phyloP scores from a whole-genome alignment of 2,888 invertebrate species.

The Melanargia galathea region DNA sequence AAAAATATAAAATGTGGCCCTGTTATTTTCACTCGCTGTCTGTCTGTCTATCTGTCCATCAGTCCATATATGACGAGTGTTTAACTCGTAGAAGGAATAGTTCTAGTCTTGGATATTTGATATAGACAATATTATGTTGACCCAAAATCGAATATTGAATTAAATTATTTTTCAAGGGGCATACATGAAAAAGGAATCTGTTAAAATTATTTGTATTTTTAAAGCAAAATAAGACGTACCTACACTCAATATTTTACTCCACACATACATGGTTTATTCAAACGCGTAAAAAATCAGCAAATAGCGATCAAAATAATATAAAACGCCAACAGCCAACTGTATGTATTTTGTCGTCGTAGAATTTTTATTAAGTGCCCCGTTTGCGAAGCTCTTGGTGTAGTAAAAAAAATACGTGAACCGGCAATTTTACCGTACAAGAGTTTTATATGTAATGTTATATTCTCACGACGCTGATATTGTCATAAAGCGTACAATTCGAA shows the following conservation, averaged over 20 bases:
- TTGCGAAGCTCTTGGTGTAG: conserved; percentile 52
- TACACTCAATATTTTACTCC: background rate
- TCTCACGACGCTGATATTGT: conserved; percentile 54
- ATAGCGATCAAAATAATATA: conserved; percentile 48
- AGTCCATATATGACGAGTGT: too few species aligned
- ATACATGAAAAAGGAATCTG: too few species aligned
- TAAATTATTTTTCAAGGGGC: too few species aligned
- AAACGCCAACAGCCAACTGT: conserved; percentile 52
- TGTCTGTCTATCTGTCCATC: too few species aligned
- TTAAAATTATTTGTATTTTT: too few species aligned
- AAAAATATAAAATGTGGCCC: too few species aligned
- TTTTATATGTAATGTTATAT: conserved; percentile 58
- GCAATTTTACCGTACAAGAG: conserved; percentile 59
- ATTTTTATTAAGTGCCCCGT: conserved; percentile 62
- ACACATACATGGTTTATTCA: background rate
- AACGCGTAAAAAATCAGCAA: conserved; percentile 31
- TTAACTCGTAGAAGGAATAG: too few species aligned
- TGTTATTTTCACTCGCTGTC: too few species aligned
- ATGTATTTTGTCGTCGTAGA: conserved; percentile 50
- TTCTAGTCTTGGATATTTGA: too few species aligned
- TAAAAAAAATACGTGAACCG: conserved; percentile 62
- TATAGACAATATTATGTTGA: too few species aligned
- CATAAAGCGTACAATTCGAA: conserved; percentile 62
- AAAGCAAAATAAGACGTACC: background rate
- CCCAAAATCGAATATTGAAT: too few species aligned